These are phyloP conservation scores for Galagoides demidoff DNA, from an alignment of 2,797 vertebrate genomes.

Conservation along the genomic window DNA sequence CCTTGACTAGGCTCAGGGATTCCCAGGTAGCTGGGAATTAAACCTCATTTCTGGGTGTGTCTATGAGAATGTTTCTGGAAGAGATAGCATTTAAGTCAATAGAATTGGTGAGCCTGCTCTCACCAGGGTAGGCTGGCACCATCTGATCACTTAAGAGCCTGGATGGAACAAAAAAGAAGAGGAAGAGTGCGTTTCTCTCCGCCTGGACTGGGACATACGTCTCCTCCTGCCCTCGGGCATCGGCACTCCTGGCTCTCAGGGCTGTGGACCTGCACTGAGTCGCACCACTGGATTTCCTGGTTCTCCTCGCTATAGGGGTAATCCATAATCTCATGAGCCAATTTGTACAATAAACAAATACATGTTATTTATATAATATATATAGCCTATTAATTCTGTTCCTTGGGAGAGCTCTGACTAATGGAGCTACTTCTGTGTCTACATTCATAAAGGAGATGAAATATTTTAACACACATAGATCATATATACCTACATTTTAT, in stretches of 20 bases:
- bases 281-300: not conserved
- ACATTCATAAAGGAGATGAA: not conserved
- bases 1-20: not conserved
- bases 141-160: no score
- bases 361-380: not conserved
- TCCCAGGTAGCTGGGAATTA: not conserved
- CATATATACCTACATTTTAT: accelerated
- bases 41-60: not conserved
- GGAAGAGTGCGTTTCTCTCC: not conserved
- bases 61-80: not conserved
- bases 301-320: not conserved
- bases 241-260: not conserved
- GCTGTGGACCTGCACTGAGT: not conserved
- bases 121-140: not conserved
- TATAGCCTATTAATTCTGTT: not conserved
- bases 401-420: not conserved
- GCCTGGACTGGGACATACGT: accelerated
- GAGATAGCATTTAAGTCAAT: not conserved
- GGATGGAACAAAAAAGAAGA: not conserved
- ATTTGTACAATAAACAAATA: not conserved
- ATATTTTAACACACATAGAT: no score
- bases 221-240: accelerated
- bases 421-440: not conserved
- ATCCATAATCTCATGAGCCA: not conserved
- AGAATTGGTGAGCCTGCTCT: not conserved